Evolutionary conservation across 2,888 invertebrate genomes (phyloP).

Genomic region (Pinctada fucata): DNA sequence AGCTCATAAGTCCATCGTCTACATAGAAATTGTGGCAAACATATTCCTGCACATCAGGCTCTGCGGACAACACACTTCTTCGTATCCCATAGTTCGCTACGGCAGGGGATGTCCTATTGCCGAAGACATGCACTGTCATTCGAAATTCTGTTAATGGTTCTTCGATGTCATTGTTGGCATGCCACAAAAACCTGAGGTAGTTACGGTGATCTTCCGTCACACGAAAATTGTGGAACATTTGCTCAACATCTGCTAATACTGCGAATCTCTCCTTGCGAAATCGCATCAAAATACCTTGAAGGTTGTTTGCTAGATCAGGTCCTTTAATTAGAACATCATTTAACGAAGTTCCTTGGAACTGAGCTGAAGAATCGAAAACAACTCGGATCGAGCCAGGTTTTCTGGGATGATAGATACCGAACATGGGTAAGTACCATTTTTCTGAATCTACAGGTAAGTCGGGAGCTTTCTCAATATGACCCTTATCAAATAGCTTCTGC

Average conservation of each 20-base stretch:
- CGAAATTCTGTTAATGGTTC: slow-evolving; percentile 32
- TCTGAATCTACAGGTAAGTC: slow-evolving; percentile 23
- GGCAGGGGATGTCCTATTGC: slow-evolving; percentile 38
- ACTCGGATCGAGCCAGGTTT: slow-evolving; percentile 36
- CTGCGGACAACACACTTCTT: slow-evolving; percentile 20
- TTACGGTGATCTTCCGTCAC: slow-evolving; percentile 36
- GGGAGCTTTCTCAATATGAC: slow-evolving; percentile 44
- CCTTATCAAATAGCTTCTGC: slow-evolving; percentile 35
- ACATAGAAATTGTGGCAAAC: slow-evolving; percentile 41
- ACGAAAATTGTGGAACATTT: slow-evolving; percentile 46
- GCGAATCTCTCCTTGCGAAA: slow-evolving; percentile 39
- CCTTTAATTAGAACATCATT: slow-evolving; percentile 41
- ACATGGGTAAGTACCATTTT: slow-evolving; percentile 46
- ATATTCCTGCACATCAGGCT: slow-evolving; percentile 33
- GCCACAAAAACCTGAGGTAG: slow-evolving; percentile 44
- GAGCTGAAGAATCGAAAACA: slow-evolving; percentile 44
- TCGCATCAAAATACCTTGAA: slow-evolving; percentile 36
- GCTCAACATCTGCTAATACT: slow-evolving; percentile 43
- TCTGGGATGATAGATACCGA: slow-evolving; percentile 39
- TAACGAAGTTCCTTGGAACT: slow-evolving; percentile 35
- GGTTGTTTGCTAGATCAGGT: slow-evolving; percentile 41
- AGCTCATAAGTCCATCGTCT: slow-evolving; percentile 36
- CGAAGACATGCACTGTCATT: slow-evolving; percentile 38
- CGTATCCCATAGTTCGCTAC: slow-evolving; percentile 39
- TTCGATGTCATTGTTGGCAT: slow-evolving; percentile 33